These are phyloP conservation scores for Electrophaes corylata DNA, from an alignment of 2,888 invertebrate genomes.

Conservation along the genomic window DNA sequence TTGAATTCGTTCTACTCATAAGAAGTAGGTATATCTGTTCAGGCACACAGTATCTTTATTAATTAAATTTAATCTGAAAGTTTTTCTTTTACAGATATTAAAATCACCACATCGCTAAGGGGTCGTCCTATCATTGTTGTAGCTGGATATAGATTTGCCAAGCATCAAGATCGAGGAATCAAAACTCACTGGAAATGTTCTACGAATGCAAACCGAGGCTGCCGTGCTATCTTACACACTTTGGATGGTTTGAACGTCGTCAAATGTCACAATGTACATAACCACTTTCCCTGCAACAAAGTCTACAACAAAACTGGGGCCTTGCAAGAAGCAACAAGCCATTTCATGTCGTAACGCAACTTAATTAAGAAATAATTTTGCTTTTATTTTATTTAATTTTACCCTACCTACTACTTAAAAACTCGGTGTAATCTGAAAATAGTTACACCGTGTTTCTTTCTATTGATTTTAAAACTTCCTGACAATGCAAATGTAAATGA, in stretches of 20 bases:
- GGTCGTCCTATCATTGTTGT: conserved; percentile 9
- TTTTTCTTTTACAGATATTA: conserved; percentile 5
- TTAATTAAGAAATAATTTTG: too few relatives aligned
- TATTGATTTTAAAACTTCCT: too few relatives aligned
- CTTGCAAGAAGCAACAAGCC: background rate
- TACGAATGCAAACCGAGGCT: conserved; percentile 4
- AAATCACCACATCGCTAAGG: conserved; percentile 1
- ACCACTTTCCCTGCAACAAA: background rate
- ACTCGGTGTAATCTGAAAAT: too few relatives aligned
- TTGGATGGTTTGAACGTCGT: background rate
- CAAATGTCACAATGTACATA: conserved; percentile 19
- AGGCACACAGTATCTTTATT: too few relatives aligned
- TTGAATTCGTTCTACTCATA: conserved; percentile 18
- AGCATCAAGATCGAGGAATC: background rate
- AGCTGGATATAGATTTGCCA: conserved; percentile 17
- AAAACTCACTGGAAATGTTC: conserved; percentile 23
- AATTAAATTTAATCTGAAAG: background rate
- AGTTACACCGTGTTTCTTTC: too few relatives aligned
- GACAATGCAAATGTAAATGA: too few relatives aligned
- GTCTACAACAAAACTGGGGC: background rate
- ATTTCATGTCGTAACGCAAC: background rate
- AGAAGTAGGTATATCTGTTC: background rate
- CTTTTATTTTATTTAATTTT: too few relatives aligned
- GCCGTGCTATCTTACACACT: conserved; percentile 23
- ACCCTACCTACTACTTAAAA: too few relatives aligned